A percentile compares a stretch with the other conserved stretches of the same genome.
These are phyloP conservation scores for Encarsia formosa DNA, from an alignment of 2,888 invertebrate genomes.

Conservation along the genomic window DNA sequence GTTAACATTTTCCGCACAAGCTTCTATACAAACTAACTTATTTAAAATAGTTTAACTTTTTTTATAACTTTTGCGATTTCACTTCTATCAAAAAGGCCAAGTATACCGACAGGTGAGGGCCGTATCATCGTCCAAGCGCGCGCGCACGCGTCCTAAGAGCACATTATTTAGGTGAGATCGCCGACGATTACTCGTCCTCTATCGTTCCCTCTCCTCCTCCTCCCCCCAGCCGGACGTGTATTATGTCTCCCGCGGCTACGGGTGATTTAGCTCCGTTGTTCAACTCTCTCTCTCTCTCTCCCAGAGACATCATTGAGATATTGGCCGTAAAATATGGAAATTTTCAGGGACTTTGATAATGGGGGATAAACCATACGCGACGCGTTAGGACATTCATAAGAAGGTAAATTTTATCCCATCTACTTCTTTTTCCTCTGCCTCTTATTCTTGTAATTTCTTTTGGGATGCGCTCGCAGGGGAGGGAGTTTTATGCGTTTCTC, in stretches of 20 bases:
- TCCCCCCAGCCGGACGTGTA: slow-evolving; percentile 10
- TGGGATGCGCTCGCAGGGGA: too few species aligned
- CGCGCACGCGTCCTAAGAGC: slow-evolving; percentile 21
- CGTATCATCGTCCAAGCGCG: too few species aligned
- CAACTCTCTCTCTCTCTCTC: neutral
- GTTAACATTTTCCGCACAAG: too few species aligned
- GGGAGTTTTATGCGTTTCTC: too few species aligned
- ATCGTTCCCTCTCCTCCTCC: slow-evolving; percentile 1
- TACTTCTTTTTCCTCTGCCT: too few species aligned
- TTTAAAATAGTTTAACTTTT: too few species aligned
- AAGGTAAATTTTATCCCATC: too few species aligned
- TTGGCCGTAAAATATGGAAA: slow-evolving; percentile 26
- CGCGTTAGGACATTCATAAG: slow-evolving; percentile 3
- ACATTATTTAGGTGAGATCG: slow-evolving; percentile 25
- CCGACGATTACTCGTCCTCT: slow-evolving; percentile 20
- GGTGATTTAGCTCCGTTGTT: slow-evolving; percentile 19
- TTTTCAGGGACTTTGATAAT: neutral
- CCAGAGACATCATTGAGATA: slow-evolving; percentile 20
- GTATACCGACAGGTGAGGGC: too few species aligned
- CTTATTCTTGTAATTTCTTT: too few species aligned
- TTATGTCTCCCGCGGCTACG: slow-evolving; percentile 16
- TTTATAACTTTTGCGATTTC: too few species aligned
- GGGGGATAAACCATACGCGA: neutral
- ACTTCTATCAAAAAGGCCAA: too few species aligned
- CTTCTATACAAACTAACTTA: too few species aligned